A percentile compares a stretch with the other conserved stretches of the same genome.
phyloP scores from a whole-genome alignment of 2,888 invertebrate genomes.

The Tiliacea aurago region DNA sequence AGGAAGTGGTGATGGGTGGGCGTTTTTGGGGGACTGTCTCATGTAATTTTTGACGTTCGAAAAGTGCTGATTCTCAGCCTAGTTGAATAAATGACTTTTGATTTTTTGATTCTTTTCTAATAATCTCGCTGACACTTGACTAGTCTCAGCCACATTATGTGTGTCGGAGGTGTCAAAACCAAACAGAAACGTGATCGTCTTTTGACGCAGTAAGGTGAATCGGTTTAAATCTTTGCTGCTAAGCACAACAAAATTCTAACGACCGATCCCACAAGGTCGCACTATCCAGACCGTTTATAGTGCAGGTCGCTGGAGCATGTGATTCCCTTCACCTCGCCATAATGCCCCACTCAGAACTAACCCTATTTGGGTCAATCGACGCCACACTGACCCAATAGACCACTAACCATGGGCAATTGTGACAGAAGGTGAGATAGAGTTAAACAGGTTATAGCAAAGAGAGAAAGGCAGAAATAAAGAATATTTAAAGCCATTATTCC shows the following conservation, averaged over 20 bases:
- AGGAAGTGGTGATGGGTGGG: too few species aligned
- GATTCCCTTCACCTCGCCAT: constrained; percentile 48
- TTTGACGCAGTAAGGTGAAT: neutral
- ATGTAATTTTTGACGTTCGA: too few species aligned
- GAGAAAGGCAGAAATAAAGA: neutral
- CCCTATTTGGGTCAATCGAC: constrained; percentile 64
- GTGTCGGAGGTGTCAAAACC: neutral
- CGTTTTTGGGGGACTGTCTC: too few species aligned
- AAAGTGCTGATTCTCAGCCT: too few species aligned
- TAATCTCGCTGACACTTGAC: too few species aligned
- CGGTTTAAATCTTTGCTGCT: neutral
- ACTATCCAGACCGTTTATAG: constrained; percentile 18
- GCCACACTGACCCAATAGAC: constrained; percentile 56
- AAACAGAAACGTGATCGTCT: neutral
- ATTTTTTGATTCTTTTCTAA: too few species aligned
- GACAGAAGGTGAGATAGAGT: constrained; percentile 33
- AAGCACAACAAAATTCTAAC: neutral
- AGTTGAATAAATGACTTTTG: too few species aligned
- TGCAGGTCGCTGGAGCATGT: constrained; percentile 32
- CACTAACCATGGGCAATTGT: neutral
- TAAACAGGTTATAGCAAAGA: neutral
- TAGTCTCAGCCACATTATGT: too few species aligned
- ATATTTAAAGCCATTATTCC: neutral
- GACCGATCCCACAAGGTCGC: constrained; percentile 19
- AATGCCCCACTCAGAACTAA: constrained; percentile 51